Conservation (phyloP, 2,113 vertebrate genomes). For the Myrmecophaga tridactyla region DNA sequence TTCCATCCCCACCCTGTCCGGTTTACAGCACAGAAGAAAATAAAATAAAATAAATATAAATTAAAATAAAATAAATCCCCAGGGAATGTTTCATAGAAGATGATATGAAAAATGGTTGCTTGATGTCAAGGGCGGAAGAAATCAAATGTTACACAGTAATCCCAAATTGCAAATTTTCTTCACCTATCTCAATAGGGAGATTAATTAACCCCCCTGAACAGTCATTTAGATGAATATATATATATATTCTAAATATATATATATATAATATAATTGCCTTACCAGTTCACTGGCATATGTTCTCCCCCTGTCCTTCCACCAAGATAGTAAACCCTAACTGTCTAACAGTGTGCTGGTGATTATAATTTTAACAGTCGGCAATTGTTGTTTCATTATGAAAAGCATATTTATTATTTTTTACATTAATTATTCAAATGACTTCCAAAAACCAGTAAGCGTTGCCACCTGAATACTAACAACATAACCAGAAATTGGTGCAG, state of each 20-base stretch:
- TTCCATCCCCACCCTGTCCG: not conserved
- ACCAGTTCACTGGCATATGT: not conserved
- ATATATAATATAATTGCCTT: not conserved
- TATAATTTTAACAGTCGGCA: not conserved
- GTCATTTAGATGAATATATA: not conserved
- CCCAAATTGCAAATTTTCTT: not conserved
- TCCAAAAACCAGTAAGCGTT: not conserved
- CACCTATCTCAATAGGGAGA: not conserved
- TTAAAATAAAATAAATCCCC: too few relatives aligned
- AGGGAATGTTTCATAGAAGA: not conserved
- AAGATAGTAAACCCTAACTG: not conserved
- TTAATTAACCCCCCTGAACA: not conserved
- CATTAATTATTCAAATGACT: not conserved
- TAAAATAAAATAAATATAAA: too few relatives aligned
- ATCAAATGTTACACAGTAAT: not conserved
- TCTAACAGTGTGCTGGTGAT: not conserved
- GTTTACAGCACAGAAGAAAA: not conserved
- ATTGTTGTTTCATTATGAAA: not conserved
- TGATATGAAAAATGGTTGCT: not conserved
- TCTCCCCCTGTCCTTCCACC: not conserved
- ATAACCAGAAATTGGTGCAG: not conserved
- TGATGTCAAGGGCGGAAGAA: slow-evolving; percentile 11
- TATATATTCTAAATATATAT: too few relatives aligned
- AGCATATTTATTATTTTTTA: not conserved
- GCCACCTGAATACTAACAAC: not conserved